phyloP scores from a whole-genome alignment of 2,797 vertebrate species.

The Myiotriccus ornatus region DNA sequence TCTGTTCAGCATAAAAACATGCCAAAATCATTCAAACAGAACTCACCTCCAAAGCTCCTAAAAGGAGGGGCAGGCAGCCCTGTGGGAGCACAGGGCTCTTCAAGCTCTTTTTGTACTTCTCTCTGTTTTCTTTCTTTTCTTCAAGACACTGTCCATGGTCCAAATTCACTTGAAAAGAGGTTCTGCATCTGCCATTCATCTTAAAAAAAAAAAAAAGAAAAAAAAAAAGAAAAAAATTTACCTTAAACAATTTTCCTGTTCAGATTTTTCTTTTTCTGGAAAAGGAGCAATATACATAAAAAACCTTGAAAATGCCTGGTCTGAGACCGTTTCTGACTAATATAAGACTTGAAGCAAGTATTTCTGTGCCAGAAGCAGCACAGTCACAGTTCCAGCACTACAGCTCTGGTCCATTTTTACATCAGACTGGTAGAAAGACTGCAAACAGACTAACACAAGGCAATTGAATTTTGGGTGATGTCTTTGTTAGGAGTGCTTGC shows the following conservation, averaged over 20 bases:
- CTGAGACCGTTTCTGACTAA: background rate
- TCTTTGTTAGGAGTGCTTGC: background rate
- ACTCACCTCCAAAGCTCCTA: background rate
- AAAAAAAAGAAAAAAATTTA: background rate
- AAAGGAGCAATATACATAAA: background rate
- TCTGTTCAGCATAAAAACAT: constrained; percentile 2
- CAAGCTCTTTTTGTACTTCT: background rate
- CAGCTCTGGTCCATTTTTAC: background rate
- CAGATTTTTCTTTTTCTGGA: background rate
- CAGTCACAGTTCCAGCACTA: background rate
- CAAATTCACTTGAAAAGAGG: background rate
- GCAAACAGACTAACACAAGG: background rate
- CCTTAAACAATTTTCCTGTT: background rate
- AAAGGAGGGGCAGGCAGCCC: background rate
- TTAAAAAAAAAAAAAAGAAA: background rate
- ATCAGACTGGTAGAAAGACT: background rate
- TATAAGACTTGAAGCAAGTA: background rate
- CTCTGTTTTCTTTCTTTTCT: background rate
- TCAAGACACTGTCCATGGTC: background rate
- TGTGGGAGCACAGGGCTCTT: background rate
- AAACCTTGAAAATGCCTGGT: background rate
- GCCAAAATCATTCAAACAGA: background rate
- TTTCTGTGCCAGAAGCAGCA: background rate
- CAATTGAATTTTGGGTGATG: background rate
- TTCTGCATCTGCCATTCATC: background rate